Evolutionary conservation across 2,888 invertebrate species (phyloP).

Genomic region (Escarpia spicata): DNA sequence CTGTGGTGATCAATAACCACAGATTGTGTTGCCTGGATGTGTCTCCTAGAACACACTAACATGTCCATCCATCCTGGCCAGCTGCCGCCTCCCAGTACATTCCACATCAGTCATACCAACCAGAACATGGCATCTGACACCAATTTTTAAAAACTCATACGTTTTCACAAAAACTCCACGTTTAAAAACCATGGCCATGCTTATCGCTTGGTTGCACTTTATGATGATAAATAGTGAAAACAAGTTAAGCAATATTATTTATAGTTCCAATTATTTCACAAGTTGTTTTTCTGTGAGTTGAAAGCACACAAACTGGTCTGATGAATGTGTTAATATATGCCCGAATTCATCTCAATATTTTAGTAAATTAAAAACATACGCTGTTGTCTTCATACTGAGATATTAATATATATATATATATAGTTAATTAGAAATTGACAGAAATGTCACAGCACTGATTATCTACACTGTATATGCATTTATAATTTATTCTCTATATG

Average conservation of each 20-base stretch:
- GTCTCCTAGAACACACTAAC: too few relatives aligned
- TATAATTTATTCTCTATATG: too few relatives aligned
- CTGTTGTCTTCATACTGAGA: background rate
- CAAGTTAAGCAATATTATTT: background rate
- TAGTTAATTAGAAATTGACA: background rate
- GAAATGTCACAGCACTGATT: background rate
- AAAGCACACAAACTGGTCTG: background rate
- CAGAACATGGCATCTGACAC: background rate
- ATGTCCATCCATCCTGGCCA: background rate
- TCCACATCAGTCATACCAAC: background rate
- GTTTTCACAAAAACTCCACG: background rate
- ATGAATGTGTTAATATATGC: background rate
- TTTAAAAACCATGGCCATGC: background rate
- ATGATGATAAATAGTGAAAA: background rate
- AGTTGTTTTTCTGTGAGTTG: background rate
- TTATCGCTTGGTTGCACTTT: background rate
- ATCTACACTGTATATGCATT: too few relatives aligned
- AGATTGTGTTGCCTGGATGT: background rate
- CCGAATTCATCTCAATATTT: background rate
- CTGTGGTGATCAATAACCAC: background rate
- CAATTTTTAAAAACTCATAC: background rate
- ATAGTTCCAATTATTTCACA: background rate
- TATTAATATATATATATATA: background rate
- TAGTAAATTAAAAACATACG: background rate
- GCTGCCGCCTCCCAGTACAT: background rate